Base-by-base conservation (phyloP, 30 jellyfish, hydroid and myxozoan species). In the Sanderia malayensis region DNA sequence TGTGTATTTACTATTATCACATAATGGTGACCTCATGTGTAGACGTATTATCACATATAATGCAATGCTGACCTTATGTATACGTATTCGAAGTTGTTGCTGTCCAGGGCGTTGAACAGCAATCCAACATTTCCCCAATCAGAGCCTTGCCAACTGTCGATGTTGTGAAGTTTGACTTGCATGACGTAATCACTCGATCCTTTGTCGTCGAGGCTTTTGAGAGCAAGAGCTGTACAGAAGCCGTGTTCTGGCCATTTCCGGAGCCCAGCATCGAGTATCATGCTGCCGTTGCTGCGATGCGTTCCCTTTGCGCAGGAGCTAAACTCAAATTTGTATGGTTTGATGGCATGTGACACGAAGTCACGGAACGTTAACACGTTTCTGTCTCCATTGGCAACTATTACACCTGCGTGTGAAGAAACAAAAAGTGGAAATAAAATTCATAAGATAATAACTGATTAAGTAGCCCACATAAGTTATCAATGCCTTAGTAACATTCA, bases 121-220 rank as follows among this genome's bases (percentile, higher is more conserved):
- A 85, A 63, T 3, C 96, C 96, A 26, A 70, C 64, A 20, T 34
- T 64, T 3, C 95, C 89, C 95, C 95, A 84, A 31, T 84, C 95
- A 20, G 73, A 24, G 24, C 92, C 96, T 4, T 49, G 85, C 96
- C 96, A 85, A 59, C 96, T 85, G 22, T 76, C 89, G n/a, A 85
- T 76, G 61, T 76, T 76, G 58, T 73, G 25, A 45, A 85, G 46
- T 26, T 23, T 58, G 28, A 83, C 92, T 41, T 80, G 47, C 2
- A 85, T 78, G 0, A 29, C 13, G 26, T 85, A 85, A 25, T 61
- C 24, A 28, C 47, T 45, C 21, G 82, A 15, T 41, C 11, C 55
- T 6, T 8, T 41, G 11, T 41, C 55, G 15, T 8, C 11, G 55
- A 41, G 28, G 2, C 30, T 11, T 15, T 70, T n/a, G 30, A n/a